Evolutionary conservation across 1,140 invertebrate genomes (phyloP).

Genomic region (Lordiphosa clarofinis): DNA sequence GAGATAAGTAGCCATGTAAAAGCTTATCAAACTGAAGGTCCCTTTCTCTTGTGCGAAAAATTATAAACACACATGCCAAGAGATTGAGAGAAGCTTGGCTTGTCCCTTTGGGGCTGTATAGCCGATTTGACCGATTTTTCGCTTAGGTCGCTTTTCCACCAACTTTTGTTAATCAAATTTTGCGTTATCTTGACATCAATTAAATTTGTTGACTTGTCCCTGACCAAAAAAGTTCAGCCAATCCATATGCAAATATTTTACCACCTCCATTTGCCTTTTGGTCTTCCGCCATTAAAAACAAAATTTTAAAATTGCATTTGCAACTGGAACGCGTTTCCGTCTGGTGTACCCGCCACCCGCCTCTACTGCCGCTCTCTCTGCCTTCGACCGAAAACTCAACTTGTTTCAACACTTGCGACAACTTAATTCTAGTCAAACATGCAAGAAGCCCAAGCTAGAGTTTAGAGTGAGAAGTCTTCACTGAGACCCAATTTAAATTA

Average conservation of each 20-base stretch:
- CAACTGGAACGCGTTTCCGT: slow-evolving; percentile 59
- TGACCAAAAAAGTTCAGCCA: neutral
- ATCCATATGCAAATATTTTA: neutral
- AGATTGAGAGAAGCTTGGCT: too few relatives aligned
- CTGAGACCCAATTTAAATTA: slow-evolving; percentile 59
- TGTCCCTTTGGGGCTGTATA: too few relatives aligned
- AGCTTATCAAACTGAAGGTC: too few relatives aligned
- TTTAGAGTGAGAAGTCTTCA: slow-evolving; percentile 1
- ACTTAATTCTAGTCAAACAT: slow-evolving; percentile 65
- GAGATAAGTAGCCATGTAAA: too few relatives aligned
- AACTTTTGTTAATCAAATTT: too few relatives aligned
- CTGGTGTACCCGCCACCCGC: slow-evolving; percentile 21
- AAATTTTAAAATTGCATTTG: slow-evolving; percentile 30
- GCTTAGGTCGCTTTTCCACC: too few relatives aligned
- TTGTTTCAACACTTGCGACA: slow-evolving; percentile 62
- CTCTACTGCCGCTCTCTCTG: slow-evolving; percentile 18
- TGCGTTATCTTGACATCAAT: too few relatives aligned
- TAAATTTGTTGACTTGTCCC: neutral
- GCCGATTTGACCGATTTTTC: too few relatives aligned
- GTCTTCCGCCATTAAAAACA: slow-evolving; percentile 13
- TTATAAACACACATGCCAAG: too few relatives aligned
- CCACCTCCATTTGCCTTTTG: slow-evolving; percentile 2
- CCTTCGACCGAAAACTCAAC: slow-evolving; percentile 12
- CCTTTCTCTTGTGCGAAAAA: too few relatives aligned
- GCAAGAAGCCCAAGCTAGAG: slow-evolving; percentile 27